Percentiles rank a stretch among this genome's conserved stretches.
phyloP scores from a whole-genome alignment of 64 coral and sea anemone genomes.

The Porites australiensis region DNA sequence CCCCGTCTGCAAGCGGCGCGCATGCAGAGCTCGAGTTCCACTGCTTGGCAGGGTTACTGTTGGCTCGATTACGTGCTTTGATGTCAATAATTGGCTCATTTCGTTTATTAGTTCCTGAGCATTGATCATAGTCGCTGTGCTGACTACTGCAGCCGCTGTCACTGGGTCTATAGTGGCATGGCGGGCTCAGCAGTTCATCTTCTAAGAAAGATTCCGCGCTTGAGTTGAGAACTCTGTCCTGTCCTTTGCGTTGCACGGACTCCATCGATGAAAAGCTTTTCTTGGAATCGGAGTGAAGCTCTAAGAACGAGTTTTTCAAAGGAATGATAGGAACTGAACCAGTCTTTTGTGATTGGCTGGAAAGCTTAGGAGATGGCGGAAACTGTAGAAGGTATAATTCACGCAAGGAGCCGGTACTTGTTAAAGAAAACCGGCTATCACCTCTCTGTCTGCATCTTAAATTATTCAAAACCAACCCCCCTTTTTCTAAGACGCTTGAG shows the following conservation, averaged over 20 bases:
- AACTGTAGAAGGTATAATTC: constrained; percentile 72
- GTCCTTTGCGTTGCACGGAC: neutral
- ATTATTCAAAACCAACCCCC: constrained; percentile 83
- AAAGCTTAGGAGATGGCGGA: constrained; percentile 48
- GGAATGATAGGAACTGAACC: constrained; percentile 33
- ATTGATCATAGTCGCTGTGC: constrained; percentile 74
- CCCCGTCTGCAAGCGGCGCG: constrained; percentile 79
- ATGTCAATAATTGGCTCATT: constrained; percentile 5
- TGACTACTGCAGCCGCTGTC: constrained; percentile 93
- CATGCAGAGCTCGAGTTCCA: constrained; percentile 25
- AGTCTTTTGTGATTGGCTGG: constrained; percentile 6
- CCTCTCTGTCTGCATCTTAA: constrained; percentile 69
- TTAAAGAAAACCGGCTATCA: constrained; percentile 70
- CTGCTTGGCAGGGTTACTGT: constrained; percentile 8
- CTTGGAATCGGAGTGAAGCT: constrained; percentile 58
- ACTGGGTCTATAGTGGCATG: constrained; percentile 31
- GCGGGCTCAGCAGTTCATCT: constrained; percentile 78
- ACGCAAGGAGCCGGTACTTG: constrained; percentile 82
- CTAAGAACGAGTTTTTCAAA: constrained; percentile 4
- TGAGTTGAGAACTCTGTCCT: constrained; percentile 47
- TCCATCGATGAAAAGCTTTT: constrained; percentile 53
- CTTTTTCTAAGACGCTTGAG: constrained; percentile 85
- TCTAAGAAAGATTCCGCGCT: constrained; percentile 88
- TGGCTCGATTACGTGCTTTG: neutral
- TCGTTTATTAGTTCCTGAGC: neutral